Conservation (phyloP, 2,113 vertebrate species). For the Scatophagus argus region DNA sequence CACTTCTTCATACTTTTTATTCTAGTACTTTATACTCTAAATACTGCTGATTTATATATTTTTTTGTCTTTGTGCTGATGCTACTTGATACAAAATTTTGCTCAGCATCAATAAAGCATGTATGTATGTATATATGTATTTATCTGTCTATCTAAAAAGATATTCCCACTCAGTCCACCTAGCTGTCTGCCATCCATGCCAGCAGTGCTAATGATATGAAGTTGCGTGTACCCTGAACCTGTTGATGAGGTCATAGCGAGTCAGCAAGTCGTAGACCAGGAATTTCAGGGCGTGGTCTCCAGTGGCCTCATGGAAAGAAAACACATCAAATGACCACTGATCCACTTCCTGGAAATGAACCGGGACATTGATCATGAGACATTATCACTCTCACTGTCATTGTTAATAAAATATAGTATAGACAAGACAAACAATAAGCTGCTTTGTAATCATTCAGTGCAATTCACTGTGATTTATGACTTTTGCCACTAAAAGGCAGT, state of each 20-base stretch:
- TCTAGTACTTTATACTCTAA: no score
- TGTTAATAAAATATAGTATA: no score
- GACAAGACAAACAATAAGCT: neutral
- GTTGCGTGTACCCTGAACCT: slow-evolving; percentile 91
- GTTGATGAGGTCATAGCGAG: slow-evolving; percentile 97
- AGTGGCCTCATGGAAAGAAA: slow-evolving; percentile 94
- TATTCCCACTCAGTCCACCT: neutral
- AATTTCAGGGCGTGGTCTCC: slow-evolving; percentile 97
- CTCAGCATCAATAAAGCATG: no score
- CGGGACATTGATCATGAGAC: neutral
- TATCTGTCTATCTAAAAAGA: no score
- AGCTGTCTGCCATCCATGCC: no score
- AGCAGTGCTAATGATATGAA: slow-evolving; percentile 24
- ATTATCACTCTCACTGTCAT: no score
- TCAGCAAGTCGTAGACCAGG: slow-evolving; percentile 97
- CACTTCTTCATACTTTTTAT: no score
- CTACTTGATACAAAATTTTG: no score
- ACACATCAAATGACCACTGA: slow-evolving; percentile 98
- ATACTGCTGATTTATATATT: no score
- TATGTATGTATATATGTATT: no score
- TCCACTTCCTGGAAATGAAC: slow-evolving; percentile 90
- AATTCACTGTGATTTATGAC: neutral
- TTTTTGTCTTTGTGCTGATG: no score
- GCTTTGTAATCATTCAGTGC: neutral
- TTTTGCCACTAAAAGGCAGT: slow-evolving; percentile 30